Evolutionary conservation across 2,888 invertebrate genomes (phyloP), one percentile per base, ranked within the genome.

Genomic region (Lasioglossum vierecki): DNA sequence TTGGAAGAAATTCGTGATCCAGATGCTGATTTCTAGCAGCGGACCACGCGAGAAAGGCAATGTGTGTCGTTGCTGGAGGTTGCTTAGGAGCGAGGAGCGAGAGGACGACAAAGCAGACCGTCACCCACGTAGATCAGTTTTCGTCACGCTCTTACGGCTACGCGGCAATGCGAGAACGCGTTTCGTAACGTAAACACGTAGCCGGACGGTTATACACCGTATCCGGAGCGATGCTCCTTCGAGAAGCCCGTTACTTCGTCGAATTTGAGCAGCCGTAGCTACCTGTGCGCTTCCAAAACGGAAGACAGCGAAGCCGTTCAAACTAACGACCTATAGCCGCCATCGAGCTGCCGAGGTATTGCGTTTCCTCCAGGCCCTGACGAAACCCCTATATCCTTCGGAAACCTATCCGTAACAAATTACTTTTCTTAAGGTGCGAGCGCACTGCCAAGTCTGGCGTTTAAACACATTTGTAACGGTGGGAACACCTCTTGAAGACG

Each of bases 61-160:
- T 46, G 35, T 44, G 30, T 49, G 76, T 79, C 46, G 53, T 41
- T 63, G 68, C 35, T 30, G 81, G 71, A 57, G 57, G 60, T 71
- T 73, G 35, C 80, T 73, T 60, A 66, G 76, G 53, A 85, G 76
- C 35, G 74, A 76, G 76, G 53, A 85, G 76, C 41, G 75, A 76
- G 76, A 80, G 79, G 41, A 83, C 53, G 79, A 74, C 22, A 79
- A 71, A 71, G 70, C 49, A 76, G 79, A 75, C 44, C 77, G 74
- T 87, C 81, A 80, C 80, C 76, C 72, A 79, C 85, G 88, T 83
- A 85, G 83, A 77, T 86, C 84, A 72, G 70, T 90, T 90, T 83
- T 87, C 91, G 92, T 91, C 89, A 92, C 93, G 91, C 91, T 92
- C 89, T 92, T 93, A 89, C 91, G 89, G 89, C 85, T 89, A 83